These are phyloP conservation scores for Prunella himalayana DNA, from an alignment of 2,113 vertebrate genomes.

Conservation along the genomic window DNA sequence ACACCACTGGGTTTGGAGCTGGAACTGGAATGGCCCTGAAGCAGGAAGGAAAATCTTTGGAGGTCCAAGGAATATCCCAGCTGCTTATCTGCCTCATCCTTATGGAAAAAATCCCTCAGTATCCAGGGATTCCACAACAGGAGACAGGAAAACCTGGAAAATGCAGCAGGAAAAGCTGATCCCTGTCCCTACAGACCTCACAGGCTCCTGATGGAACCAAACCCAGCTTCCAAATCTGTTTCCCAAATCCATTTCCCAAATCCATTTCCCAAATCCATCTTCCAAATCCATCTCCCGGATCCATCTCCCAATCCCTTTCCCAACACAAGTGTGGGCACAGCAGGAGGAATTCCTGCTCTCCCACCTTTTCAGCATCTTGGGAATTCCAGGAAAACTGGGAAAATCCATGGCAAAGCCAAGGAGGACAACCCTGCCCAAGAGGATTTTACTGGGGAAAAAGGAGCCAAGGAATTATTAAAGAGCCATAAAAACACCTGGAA, in stretches of 20 bases:
- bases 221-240: not conserved
- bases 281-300: not conserved
- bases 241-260: too few species aligned
- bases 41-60: not conserved
- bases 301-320: not conserved
- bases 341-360: not conserved
- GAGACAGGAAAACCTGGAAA: not conserved
- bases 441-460: not conserved
- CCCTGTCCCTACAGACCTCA: not conserved
- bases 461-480: not conserved
- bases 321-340: not conserved
- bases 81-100: not conserved
- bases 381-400: not conserved
- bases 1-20: not conserved
- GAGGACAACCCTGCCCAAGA: not conserved
- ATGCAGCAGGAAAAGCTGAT: not conserved
- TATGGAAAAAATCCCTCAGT: rapidly evolving
- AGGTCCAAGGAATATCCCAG: not conserved
- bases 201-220: not conserved
- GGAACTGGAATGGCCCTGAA: not conserved
- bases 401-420: not conserved
- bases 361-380: not conserved
- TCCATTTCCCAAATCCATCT: too few species aligned
- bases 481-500: not conserved
- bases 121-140: not conserved